These are phyloP conservation scores for Rafetus swinhoei DNA, from an alignment of 2,113 vertebrate genomes.

Conservation along the genomic window DNA sequence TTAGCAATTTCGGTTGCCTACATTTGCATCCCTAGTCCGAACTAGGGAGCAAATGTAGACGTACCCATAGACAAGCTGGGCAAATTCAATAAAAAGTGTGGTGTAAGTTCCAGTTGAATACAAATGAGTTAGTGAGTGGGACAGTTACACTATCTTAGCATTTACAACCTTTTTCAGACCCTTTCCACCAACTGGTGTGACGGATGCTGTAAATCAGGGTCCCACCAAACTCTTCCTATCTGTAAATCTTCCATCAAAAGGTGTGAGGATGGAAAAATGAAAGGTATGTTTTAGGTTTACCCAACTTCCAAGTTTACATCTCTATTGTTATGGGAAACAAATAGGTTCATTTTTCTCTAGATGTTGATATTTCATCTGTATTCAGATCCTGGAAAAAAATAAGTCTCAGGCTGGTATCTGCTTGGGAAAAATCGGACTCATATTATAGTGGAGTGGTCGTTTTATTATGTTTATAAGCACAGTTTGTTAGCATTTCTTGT, in stretches of 20 bases:
- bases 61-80: not conserved
- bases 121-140: conserved; percentile 61
- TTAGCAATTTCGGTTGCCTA: too few relatives aligned
- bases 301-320: not conserved
- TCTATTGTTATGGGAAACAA: not conserved
- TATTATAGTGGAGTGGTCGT: not conserved
- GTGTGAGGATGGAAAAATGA: not conserved
- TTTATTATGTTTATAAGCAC: not conserved
- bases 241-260: not conserved
- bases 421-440: not conserved
- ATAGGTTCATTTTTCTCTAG: not conserved
- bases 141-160: conserved; percentile 58
- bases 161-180: conserved; percentile 7
- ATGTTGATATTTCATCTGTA: not conserved
- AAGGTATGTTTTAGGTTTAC: not conserved
- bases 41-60: too few relatives aligned
- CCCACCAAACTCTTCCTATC: not conserved
- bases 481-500: not conserved
- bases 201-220: not conserved
- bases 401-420: not conserved
- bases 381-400: not conserved
- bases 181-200: not conserved
- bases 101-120: conserved; percentile 45
- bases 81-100: conserved; percentile 16
- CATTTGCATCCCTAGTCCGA: too few relatives aligned